Conservation (phyloP, 2,113 vertebrate species). For the Pithys albifrons region DNA sequence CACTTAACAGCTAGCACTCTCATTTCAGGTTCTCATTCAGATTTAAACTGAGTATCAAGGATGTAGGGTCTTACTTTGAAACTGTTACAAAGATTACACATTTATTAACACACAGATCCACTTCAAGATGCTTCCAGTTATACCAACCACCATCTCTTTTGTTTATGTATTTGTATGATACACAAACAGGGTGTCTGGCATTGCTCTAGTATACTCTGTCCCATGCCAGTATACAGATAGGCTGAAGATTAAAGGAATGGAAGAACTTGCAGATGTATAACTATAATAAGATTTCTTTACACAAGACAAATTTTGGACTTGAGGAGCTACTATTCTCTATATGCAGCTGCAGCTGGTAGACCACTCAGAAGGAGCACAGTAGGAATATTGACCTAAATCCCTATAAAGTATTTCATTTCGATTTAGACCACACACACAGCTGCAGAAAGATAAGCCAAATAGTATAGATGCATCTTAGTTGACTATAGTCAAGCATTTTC, state of each 20-base stretch:
- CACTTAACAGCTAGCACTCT: neutral
- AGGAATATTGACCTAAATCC: neutral
- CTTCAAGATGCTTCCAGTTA: neutral
- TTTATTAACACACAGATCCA: neutral
- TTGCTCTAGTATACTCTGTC: neutral
- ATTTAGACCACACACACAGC: neutral
- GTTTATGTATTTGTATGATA: neutral
- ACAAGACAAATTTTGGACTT: neutral
- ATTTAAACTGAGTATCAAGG: neutral
- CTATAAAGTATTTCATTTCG: neutral
- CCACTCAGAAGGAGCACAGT: neutral
- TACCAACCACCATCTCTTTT: neutral
- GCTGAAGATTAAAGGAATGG: neutral
- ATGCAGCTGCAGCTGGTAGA: neutral
- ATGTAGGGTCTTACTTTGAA: neutral
- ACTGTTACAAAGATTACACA: neutral
- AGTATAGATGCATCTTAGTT: neutral
- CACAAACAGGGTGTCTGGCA: neutral
- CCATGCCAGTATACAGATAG: neutral
- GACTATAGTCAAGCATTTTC: neutral
- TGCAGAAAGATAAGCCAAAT: neutral
- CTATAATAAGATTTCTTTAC: neutral
- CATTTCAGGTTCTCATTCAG: neutral
- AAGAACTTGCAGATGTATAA: neutral
- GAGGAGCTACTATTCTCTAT: neutral